Base-by-base conservation (phyloP, 2,888 invertebrate genomes). In the Arge pagana region DNA sequence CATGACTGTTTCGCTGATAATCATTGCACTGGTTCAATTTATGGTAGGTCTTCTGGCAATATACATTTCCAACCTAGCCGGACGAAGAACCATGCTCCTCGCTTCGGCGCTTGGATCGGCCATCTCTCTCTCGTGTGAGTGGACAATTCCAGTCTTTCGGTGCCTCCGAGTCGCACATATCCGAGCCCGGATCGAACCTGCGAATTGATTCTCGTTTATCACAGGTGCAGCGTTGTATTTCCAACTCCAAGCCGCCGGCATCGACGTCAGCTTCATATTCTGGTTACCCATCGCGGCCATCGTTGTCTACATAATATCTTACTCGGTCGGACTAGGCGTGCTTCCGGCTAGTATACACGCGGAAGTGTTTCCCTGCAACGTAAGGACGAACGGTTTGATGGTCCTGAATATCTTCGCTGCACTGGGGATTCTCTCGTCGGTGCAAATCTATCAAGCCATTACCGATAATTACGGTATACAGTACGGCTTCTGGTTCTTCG, bases 361-460 rank as follows among this genome's bases (percentile, higher is more conserved):
- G 0, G 64, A 64, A 40, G 52, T 64, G 11, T 57, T 61, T 18
- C 50, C 61, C 1, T 43, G 53, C 8, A 42, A 7, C 10, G 23
- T 61, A 15, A 64, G 61, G 41, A 51, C 48, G 3, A 56, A 52
- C 45, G 63, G 62, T 3, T 36, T 39, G 1, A 52, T 39, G 51
- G 0, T 57, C 1, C 33, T 31, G 1, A 31, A 54, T 4, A 36
- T 48, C 13, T 58, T 42, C 10, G 58, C 57, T 10, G 54, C n/a
- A n/a, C n/a, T n/a, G n/a, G n/a, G n/a, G n/a, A n/a, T n/a, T n/a
- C n/a, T n/a, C n/a, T n/a, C n/a, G n/a, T n/a, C n/a, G n/a, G n/a
- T n/a, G n/a, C n/a, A n/a, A 26, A 2, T 39, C 21, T 63, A 56
- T 33, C 54, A 57, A 26, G 19, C 50, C 3, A 10, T 55, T 2